These are phyloP conservation scores for Otolemur crassicaudatus DNA, from an alignment of 2,797 vertebrate species.

Conservation along the genomic window DNA sequence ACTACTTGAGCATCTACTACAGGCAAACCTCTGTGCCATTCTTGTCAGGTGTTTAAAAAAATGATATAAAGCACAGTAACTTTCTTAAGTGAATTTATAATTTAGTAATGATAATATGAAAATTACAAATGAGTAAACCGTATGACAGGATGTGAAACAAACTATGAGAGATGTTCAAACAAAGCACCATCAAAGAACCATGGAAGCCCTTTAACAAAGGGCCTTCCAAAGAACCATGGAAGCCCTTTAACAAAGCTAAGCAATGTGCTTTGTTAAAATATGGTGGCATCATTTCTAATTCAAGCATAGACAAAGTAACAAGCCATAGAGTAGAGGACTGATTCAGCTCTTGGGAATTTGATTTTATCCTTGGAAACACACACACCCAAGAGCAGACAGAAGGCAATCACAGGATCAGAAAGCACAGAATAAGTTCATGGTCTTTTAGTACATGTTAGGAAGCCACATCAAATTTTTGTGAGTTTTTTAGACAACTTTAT, in stretches of 20 bases:
- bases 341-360: constrained; percentile 16
- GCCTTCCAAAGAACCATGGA: neutral
- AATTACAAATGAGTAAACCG: constrained; percentile 53
- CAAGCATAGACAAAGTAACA: constrained; percentile 4
- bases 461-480: neutral
- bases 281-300: constrained; percentile 31
- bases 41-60: constrained; percentile 2
- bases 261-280: constrained; percentile 27
- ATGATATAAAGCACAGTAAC: constrained; percentile 10
- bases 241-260: neutral
- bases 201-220: no score
- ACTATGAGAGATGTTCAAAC: neutral
- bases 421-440: neutral
- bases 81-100: constrained; percentile 53
- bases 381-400: neutral
- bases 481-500: neutral
- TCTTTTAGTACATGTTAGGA: neutral
- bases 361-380: neutral
- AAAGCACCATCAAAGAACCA: neutral
- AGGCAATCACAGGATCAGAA: neutral
- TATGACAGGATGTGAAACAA: constrained; percentile 27
- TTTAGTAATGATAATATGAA: constrained; percentile 47
- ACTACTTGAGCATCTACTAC: neutral
- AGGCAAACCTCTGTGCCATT: neutral
- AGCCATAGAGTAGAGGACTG: neutral